These are phyloP conservation scores for Electrona antarctica DNA, from an alignment of 2,113 vertebrate species.

Conservation along the genomic window DNA sequence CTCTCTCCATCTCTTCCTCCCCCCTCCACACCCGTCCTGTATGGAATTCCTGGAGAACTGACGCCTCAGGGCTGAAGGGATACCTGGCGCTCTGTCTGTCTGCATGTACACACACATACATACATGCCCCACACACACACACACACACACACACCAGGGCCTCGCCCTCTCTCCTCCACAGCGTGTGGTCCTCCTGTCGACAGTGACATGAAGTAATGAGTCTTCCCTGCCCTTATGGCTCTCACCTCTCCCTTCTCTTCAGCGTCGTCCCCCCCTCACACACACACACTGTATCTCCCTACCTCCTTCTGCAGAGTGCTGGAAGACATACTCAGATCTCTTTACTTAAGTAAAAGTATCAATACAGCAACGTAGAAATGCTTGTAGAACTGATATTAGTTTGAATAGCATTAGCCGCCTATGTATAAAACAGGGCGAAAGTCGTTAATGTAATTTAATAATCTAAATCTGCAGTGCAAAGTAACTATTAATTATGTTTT, in stretches of 20 bases:
- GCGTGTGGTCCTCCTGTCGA: constrained; percentile 58
- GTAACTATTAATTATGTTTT: too few relatives aligned
- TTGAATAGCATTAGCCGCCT: too few relatives aligned
- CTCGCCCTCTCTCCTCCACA: constrained; percentile 22
- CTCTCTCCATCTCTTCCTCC: background rate
- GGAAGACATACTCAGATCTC: too few relatives aligned
- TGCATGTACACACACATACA: background rate
- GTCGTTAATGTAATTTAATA: too few relatives aligned
- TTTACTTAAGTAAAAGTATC: too few relatives aligned
- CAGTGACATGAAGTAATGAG: constrained; percentile 67
- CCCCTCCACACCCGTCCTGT: constrained; percentile 10
- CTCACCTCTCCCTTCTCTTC: background rate
- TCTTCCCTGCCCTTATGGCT: constrained; percentile 16
- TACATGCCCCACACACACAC: too few relatives aligned
- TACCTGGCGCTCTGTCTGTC: background rate
- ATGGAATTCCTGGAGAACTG: constrained; percentile 44
- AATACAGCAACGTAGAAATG: too few relatives aligned
- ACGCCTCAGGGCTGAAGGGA: constrained; percentile 16
- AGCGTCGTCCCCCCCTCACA: background rate
- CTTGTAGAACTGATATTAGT: too few relatives aligned
- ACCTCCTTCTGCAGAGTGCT: too few relatives aligned
- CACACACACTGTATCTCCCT: background rate
- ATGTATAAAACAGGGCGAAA: too few relatives aligned
- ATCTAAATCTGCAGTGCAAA: too few relatives aligned
- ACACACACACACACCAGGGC: background rate